phyloP scores from a whole-genome alignment of 2,113 vertebrate species.

The Aspiorhynchus laticeps region DNA sequence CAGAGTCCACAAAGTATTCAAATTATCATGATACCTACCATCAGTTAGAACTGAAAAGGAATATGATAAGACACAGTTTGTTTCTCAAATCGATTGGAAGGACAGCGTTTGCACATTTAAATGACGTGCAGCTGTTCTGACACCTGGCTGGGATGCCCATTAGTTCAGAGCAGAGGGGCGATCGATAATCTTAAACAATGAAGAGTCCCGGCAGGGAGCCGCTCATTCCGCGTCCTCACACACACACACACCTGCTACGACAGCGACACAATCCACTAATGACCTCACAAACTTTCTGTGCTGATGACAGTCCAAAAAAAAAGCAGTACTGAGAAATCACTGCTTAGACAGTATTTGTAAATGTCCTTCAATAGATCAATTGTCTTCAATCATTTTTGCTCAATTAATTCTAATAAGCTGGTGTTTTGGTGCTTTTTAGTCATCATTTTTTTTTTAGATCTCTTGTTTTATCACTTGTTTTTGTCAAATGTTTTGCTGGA shows the following conservation, averaged over 20 bases:
- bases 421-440: background rate
- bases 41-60: background rate
- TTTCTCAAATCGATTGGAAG: background rate
- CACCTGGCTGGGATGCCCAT: conserved; percentile 22
- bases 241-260: conserved; percentile 37
- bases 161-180: conserved; percentile 37
- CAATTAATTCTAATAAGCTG: background rate
- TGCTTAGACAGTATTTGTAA: background rate
- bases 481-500: background rate
- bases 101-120: background rate
- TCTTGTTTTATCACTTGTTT: background rate
- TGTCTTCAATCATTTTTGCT: background rate
- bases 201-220: conserved; percentile 33
- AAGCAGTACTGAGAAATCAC: background rate
- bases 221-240: conserved; percentile 36
- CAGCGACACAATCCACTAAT: conserved; percentile 45
- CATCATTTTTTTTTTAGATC: background rate
- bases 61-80: background rate
- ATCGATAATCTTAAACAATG: conserved; percentile 57
- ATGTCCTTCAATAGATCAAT: background rate
- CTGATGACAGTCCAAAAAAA: background rate
- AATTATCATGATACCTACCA: background rate
- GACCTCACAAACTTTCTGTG: conserved; percentile 34
- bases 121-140: background rate
- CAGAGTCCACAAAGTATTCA: background rate